Conservation (phyloP, 1,140 invertebrate genomes). For the Polypedilum vanderplanki region DNA sequence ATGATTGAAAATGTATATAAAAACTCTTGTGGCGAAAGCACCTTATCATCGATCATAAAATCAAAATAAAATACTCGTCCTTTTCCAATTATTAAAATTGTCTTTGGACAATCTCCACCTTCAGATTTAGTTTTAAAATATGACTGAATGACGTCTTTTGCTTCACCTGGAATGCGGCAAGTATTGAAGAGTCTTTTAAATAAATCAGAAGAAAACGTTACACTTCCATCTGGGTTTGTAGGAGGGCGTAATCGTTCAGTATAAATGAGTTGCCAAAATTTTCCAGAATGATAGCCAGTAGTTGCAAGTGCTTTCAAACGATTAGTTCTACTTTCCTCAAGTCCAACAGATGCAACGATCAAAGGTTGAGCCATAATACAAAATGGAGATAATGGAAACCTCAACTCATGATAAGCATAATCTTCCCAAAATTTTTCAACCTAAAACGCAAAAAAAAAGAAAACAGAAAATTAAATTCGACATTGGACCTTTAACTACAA, state of each 20-base stretch:
- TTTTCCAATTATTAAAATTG: constrained; percentile 49
- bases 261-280: constrained; percentile 42
- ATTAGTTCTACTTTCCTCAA: constrained; percentile 37
- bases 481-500: neutral
- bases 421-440: constrained; percentile 66
- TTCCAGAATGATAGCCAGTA: constrained; percentile 38
- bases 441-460: constrained; percentile 31
- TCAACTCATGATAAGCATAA: constrained; percentile 59
- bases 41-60: constrained; percentile 39
- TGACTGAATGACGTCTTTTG: constrained; percentile 47
- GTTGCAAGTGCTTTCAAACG: constrained; percentile 39
- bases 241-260: constrained; percentile 53
- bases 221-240: constrained; percentile 49
- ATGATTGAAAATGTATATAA: constrained; percentile 52
- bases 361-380: constrained; percentile 41
- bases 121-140: constrained; percentile 41
- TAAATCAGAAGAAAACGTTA: constrained; percentile 46
- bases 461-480: neutral
- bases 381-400: constrained; percentile 55
- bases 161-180: constrained; percentile 57
- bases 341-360: constrained; percentile 35
- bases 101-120: constrained; percentile 37
- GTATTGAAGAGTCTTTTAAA: constrained; percentile 63
- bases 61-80: constrained; percentile 48
- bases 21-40: constrained; percentile 41